These are phyloP conservation scores for Scrobipalpa atriplicella DNA, from an alignment of 2,888 invertebrate species.

Conservation along the genomic window DNA sequence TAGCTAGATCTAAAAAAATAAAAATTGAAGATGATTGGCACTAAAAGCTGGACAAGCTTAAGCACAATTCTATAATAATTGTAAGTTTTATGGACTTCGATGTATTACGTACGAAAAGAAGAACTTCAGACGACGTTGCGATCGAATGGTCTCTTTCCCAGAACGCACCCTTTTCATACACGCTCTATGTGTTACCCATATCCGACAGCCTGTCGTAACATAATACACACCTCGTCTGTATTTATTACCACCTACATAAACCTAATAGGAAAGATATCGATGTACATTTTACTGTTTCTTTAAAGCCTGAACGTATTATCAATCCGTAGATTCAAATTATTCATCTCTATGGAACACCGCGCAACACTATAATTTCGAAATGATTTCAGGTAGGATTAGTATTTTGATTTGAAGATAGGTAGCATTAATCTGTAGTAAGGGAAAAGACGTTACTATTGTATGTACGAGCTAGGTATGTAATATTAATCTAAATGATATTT, in stretches of 20 bases:
- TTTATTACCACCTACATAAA: constrained; percentile 26
- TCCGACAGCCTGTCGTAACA: constrained; percentile 22
- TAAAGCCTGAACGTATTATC: not conserved
- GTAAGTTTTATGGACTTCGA: no score
- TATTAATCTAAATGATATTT: no score
- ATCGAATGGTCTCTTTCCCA: not conserved
- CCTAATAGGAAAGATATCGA: constrained; percentile 23
- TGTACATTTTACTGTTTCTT: constrained; percentile 2
- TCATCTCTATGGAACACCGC: constrained; percentile 2
- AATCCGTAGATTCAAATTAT: not conserved
- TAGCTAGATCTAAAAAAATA: no score
- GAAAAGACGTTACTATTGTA: no score
- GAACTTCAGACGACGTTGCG: not conserved
- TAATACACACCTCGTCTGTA: constrained; percentile 28
- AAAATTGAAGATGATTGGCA: no score
- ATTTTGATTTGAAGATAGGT: not conserved
- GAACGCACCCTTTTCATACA: constrained; percentile 12
- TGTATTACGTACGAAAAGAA: no score
- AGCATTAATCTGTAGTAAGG: no score
- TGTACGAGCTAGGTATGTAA: no score
- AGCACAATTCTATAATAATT: no score
- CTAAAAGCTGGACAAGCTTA: no score
- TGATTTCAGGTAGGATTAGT: not conserved
- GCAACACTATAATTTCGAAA: no score
- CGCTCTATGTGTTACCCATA: constrained; percentile 26